Conservation (phyloP, 2,797 vertebrate species). For the Caiman crocodilus region DNA sequence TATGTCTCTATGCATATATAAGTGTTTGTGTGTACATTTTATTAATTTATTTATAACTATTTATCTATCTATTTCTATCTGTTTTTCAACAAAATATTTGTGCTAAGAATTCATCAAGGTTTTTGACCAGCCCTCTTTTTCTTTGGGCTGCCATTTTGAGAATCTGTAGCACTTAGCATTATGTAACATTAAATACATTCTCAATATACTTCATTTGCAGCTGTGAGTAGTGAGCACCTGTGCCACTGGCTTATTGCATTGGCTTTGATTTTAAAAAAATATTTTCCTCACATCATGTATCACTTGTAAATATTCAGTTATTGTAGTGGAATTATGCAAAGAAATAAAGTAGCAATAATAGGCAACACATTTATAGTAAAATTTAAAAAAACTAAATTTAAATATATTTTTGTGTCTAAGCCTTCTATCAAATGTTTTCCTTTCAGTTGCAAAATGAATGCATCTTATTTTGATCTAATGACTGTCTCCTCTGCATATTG, state of each 20-base stretch:
- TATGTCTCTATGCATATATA: too few species aligned
- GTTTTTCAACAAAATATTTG: constrained; percentile 4
- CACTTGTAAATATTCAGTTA: neutral
- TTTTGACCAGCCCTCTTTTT: neutral
- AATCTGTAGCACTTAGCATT: too few species aligned
- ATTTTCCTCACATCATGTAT: neutral
- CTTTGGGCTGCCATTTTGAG: neutral
- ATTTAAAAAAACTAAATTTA: neutral
- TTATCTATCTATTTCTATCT: too few species aligned
- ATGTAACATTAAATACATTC: too few species aligned
- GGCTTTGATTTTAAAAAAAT: neutral
- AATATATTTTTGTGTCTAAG: neutral
- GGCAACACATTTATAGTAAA: too few species aligned
- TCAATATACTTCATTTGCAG: too few species aligned
- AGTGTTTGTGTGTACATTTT: too few species aligned
- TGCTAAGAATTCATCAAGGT: neutral
- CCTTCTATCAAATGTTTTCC: neutral
- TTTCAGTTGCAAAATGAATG: neutral
- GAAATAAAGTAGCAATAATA: neutral
- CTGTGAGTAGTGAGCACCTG: neutral
- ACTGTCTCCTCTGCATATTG: neutral
- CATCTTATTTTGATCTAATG: neutral
- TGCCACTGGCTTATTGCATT: neutral
- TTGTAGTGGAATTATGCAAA: neutral
- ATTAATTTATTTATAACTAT: too few species aligned